Percentiles rank a stretch among this genome's conserved stretches.
phyloP scores from a whole-genome alignment of 2,888 invertebrate species.

The Endotricha flammealis region DNA sequence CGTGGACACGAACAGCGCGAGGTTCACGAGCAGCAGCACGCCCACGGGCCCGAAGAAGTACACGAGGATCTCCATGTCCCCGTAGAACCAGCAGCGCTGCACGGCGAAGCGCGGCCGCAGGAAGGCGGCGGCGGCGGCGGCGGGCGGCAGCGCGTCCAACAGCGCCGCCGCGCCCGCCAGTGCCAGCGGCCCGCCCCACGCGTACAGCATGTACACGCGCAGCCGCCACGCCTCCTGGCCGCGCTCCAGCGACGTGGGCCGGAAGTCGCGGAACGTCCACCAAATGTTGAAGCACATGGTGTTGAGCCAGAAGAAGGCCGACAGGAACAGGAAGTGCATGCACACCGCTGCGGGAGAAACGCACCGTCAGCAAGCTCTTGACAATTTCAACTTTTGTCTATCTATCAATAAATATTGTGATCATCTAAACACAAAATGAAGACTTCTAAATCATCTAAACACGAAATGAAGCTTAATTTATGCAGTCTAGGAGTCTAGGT shows the following conservation, averaged over 20 bases:
- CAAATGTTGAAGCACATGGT: slow-evolving; percentile 97
- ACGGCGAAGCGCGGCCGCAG: slow-evolving; percentile 88
- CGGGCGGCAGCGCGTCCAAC: slow-evolving; percentile 81
- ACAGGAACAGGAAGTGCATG: slow-evolving; percentile 92
- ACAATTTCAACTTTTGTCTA: too few relatives aligned
- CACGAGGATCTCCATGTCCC: slow-evolving; percentile 87
- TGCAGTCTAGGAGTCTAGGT: too few relatives aligned
- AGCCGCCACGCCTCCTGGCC: slow-evolving; percentile 89
- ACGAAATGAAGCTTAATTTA: too few relatives aligned
- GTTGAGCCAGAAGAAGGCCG: slow-evolving; percentile 95
- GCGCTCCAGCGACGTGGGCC: slow-evolving; percentile 90
- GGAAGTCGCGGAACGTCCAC: slow-evolving; percentile 93
- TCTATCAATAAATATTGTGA: too few relatives aligned
- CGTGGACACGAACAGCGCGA: slow-evolving; percentile 87
- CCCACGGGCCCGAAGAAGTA: slow-evolving; percentile 93
- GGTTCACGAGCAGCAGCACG: slow-evolving; percentile 85
- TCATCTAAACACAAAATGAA: too few relatives aligned
- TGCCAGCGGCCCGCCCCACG: slow-evolving; percentile 90
- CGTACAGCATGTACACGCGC: slow-evolving; percentile 88
- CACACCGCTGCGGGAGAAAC: slow-evolving; percentile 80
- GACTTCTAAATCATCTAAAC: too few relatives aligned
- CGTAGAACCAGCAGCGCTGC: slow-evolving; percentile 90
- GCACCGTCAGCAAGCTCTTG: slow-evolving; percentile 12
- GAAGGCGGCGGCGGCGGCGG: slow-evolving; percentile 74
- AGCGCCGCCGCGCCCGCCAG: slow-evolving; percentile 86